Evolutionary conservation across 2,888 invertebrate species (phyloP), one percentile per base, ranked within the genome.

Genomic region (Callyntrura sp.): DNA sequence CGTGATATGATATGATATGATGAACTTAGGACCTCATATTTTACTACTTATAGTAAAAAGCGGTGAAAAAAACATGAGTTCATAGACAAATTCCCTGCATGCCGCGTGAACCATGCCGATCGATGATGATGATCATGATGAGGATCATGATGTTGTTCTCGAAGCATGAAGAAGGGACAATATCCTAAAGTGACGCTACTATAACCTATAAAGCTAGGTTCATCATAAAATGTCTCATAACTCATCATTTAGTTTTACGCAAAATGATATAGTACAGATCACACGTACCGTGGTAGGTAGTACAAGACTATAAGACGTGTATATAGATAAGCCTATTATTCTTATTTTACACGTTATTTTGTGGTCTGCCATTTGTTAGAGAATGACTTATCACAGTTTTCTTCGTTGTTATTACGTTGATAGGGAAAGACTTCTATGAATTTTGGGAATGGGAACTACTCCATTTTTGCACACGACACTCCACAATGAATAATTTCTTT

Each of bases 391-490:
- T 35, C 20, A 43, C 12, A 3, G 20, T 20, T 20, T n/a, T 55
- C 78, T 17, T 79, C 12, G 9, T 55, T 6, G 6, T 79, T 28
- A n/a, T 43, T 25, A 79, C n/a, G 55, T 28, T 57, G 79, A 79
- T 35, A 6, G 35, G 35, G 60, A 62, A 68, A 70, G 25, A 28
- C 28, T 70, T 68, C 68, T 60, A 76, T 48, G 76, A 76, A 85
- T 60, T 76, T 35, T 35, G 35, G 35, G 35, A 35, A 35, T 85
- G 35, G 57, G 85, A 76, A 62, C 9, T 73, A 82, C 60, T 57
- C 55, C 68, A 51, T 81, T 73, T 86, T 65, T 87, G 79, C 87
- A 87, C 87, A 87, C 87, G 68, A 57, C 86, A 20, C 85, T 65
- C 9, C 23, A 0, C 0, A 5, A 23, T 23, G 35, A 35, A 35